A percentile compares a stretch with the other conserved stretches of the same genome.
Evolutionary conservation across 2,113 vertebrate genomes (phyloP).

Genomic region (Perca fluviatilis): DNA sequence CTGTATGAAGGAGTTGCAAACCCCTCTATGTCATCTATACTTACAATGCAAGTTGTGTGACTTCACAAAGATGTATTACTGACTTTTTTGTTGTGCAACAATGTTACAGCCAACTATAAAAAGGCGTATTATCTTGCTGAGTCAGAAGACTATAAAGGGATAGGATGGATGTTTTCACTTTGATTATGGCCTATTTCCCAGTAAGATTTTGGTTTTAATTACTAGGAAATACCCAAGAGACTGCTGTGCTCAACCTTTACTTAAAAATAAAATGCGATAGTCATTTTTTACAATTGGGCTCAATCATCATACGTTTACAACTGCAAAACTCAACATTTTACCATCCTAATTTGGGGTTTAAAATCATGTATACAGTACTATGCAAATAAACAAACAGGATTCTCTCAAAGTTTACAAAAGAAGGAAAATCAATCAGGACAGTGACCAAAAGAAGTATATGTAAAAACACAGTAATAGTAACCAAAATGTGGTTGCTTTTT

Average conservation of each 20-base stretch:
- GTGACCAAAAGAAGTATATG: not conserved
- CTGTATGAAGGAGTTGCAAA: slow-evolving; percentile 58
- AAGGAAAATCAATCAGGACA: not conserved
- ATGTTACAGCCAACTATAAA: slow-evolving; percentile 25
- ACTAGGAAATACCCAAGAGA: not conserved
- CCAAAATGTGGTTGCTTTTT: not conserved
- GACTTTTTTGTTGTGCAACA: slow-evolving; percentile 46
- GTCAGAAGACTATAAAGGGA: slow-evolving; percentile 54
- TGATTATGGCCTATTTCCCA: not conserved
- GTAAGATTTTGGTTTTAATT: not conserved
- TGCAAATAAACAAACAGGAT: slow-evolving; percentile 48
- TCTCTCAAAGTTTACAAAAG: slow-evolving; percentile 4
- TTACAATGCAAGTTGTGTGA: slow-evolving; percentile 42
- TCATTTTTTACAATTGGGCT: not conserved
- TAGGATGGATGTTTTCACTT: slow-evolving; percentile 7
- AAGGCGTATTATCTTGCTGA: slow-evolving; percentile 20
- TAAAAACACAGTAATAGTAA: not conserved
- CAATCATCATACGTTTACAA: slow-evolving; percentile 14
- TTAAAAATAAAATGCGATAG: not conserved
- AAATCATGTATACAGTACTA: slow-evolving; percentile 31
- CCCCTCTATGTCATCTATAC: slow-evolving; percentile 5
- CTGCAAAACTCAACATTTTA: slow-evolving; percentile 29
- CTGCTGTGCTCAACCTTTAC: slow-evolving; percentile 9
- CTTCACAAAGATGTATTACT: slow-evolving; percentile 25
- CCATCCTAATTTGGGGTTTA: not conserved